These are phyloP conservation scores for Nyleta sp. DNA, from an alignment of 2,888 invertebrate genomes.

Conservation along the genomic window DNA sequence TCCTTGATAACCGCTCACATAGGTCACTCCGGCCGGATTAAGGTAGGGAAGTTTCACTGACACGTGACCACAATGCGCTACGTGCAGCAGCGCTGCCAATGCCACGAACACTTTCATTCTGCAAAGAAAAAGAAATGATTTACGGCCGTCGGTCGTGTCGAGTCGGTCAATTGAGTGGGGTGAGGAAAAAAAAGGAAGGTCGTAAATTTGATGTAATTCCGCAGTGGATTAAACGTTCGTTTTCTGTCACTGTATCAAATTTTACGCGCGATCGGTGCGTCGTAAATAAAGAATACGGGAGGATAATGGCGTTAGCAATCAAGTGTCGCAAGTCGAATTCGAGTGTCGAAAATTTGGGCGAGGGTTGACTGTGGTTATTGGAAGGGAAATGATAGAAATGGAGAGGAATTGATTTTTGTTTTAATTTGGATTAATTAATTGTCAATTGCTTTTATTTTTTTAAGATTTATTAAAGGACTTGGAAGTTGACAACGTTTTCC, in stretches of 20 bases:
- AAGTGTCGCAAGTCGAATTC: too few relatives aligned
- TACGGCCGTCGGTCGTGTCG: neutral
- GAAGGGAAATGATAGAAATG: too few relatives aligned
- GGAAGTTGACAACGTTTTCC: too few relatives aligned
- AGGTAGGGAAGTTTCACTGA: conserved; percentile 82
- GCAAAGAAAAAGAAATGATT: conserved; percentile 30
- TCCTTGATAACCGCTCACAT: conserved; percentile 77
- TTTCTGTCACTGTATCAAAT: neutral
- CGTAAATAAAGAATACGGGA: conserved; percentile 1
- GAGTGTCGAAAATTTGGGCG: too few relatives aligned
- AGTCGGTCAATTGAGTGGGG: too few relatives aligned
- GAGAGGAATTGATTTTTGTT: too few relatives aligned
- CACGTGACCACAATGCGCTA: conserved; percentile 75
- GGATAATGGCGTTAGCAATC: neutral
- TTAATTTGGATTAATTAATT: too few relatives aligned
- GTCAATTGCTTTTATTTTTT: too few relatives aligned
- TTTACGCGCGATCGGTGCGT: neutral
- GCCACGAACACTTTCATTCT: conserved; percentile 78
- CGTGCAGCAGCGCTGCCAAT: conserved; percentile 76
- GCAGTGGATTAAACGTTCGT: conserved; percentile 8
- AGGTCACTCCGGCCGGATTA: conserved; percentile 84
- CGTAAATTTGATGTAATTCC: conserved; percentile 8
- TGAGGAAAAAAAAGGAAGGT: conserved; percentile 6
- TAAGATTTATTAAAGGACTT: too few relatives aligned
- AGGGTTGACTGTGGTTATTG: too few relatives aligned